phyloP scores from a whole-genome alignment of 2,797 vertebrate species.

The Enteromius anoplus region DNA sequence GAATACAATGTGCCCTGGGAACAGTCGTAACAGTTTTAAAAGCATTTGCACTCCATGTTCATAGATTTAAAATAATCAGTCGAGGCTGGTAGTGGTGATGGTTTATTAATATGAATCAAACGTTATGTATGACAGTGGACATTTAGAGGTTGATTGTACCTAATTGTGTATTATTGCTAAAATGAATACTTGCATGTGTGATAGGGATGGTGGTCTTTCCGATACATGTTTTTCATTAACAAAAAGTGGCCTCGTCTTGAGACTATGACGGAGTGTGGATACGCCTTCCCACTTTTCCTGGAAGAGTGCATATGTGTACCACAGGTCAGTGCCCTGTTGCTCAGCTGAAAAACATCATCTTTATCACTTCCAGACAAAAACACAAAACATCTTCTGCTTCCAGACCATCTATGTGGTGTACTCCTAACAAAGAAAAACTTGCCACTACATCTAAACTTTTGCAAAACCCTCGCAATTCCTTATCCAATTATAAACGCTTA shows the following conservation, averaged over 20 bases:
- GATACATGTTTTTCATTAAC: slow-evolving; percentile 53
- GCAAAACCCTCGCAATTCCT: background rate
- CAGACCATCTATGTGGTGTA: slow-evolving; percentile 5
- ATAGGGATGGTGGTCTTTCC: slow-evolving; percentile 8
- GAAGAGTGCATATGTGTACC: slow-evolving; percentile 32
- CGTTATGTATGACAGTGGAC: background rate
- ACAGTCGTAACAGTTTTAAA: background rate
- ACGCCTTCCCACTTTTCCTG: slow-evolving; percentile 35
- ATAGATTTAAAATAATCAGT: background rate
- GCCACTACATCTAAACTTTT: background rate
- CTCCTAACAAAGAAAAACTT: background rate
- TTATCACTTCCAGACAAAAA: slow-evolving; percentile 51
- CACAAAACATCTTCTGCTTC: slow-evolving; percentile 18
- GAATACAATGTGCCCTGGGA: background rate
- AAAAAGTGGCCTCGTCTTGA: slow-evolving; percentile 28
- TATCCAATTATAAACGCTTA: background rate
- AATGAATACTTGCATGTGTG: slow-evolving; percentile 3
- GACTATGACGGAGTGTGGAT: slow-evolving; percentile 38
- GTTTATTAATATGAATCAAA: background rate
- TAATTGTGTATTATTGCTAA: slow-evolving; percentile 24
- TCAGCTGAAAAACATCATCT: slow-evolving; percentile 45
- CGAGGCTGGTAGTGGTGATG: background rate
- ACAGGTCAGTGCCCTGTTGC: slow-evolving; percentile 40
- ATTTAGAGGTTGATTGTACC: slow-evolving; percentile 23
- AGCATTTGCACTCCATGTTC: background rate